These are phyloP conservation scores for Prionchulus punctatus DNA, from an alignment of 2,888 invertebrate species.

Conservation along the genomic window DNA sequence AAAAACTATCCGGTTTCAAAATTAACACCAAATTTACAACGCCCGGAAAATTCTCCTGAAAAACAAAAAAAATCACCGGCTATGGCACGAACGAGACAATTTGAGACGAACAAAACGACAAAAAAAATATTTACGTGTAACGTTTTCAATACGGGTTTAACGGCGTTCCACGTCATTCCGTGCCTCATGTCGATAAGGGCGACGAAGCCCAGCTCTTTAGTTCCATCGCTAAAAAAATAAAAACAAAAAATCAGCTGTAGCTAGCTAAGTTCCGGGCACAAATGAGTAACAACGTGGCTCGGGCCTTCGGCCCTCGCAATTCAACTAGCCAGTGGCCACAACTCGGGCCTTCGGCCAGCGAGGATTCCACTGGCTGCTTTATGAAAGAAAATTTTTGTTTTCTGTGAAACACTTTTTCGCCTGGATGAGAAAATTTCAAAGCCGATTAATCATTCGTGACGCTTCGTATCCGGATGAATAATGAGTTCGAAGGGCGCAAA, in stretches of 20 bases:
- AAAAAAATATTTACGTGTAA: conserved; percentile 34
- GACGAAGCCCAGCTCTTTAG: conserved; percentile 72
- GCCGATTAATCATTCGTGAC: no score
- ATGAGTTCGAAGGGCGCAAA: no score
- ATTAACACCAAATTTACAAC: conserved; percentile 83
- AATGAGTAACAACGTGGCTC: no score
- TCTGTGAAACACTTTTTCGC: no score
- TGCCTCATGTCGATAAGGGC: conserved; percentile 89
- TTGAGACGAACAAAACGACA: background rate
- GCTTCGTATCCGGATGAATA: no score
- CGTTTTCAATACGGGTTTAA: conserved; percentile 91
- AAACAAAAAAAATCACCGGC: conserved; percentile 18
- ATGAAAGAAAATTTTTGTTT: no score
- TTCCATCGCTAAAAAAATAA: conserved; percentile 55
- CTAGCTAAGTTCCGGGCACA: background rate
- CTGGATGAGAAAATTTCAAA: no score
- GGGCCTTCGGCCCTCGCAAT: no score
- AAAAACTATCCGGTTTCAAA: conserved; percentile 96
- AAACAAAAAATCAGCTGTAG: background rate
- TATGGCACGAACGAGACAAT: background rate
- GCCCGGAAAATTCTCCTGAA: conserved; percentile 79
- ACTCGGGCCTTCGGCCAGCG: no score
- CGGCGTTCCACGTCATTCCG: conserved; percentile 82
- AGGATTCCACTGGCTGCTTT: no score
- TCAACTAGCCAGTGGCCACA: no score